These are phyloP conservation scores for Paralvinella palmiformis DNA, from an alignment of 1,140 invertebrate genomes.

Conservation along the genomic window DNA sequence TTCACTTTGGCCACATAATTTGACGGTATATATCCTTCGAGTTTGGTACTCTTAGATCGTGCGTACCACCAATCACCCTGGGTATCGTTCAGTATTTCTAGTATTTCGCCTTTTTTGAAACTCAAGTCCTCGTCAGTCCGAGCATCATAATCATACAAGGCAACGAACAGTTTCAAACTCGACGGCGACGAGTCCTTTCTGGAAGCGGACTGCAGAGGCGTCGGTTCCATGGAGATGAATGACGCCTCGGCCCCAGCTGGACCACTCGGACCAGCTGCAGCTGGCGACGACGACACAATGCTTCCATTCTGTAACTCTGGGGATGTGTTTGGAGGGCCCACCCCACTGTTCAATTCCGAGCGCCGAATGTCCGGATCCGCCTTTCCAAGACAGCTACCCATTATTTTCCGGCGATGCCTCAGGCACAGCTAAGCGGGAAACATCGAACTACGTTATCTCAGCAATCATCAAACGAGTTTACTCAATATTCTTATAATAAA, in stretches of 20 bases:
- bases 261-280: too few species aligned
- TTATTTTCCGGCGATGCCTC: too few species aligned
- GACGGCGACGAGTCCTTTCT: background rate
- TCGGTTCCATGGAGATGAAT: slow-evolving; percentile 2
- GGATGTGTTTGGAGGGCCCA: too few species aligned
- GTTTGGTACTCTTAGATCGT: slow-evolving; percentile 51
- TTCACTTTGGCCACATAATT: slow-evolving; percentile 99
- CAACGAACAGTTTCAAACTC: slow-evolving; percentile 76
- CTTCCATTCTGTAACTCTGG: slow-evolving; percentile 9
- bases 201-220: background rate
- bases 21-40: slow-evolving; percentile 90
- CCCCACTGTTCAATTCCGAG: too few species aligned
- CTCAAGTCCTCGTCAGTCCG: slow-evolving; percentile 96
- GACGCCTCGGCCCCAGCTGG: slow-evolving; percentile 3
- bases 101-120: slow-evolving; percentile 95
- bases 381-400: slow-evolving; percentile 11
- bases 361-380: background rate
- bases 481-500: too few species aligned
- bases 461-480: too few species aligned
- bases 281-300: background rate
- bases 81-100: slow-evolving; percentile 97
- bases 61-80: slow-evolving; percentile 99
- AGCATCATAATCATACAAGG: slow-evolving; percentile 97
- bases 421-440: too few species aligned
- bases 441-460: too few species aligned